Percentiles rank a stretch among this genome's conserved stretches.
phyloP scores from a whole-genome alignment of 2,888 invertebrate genomes.

The Dinocampus coccinellae region DNA sequence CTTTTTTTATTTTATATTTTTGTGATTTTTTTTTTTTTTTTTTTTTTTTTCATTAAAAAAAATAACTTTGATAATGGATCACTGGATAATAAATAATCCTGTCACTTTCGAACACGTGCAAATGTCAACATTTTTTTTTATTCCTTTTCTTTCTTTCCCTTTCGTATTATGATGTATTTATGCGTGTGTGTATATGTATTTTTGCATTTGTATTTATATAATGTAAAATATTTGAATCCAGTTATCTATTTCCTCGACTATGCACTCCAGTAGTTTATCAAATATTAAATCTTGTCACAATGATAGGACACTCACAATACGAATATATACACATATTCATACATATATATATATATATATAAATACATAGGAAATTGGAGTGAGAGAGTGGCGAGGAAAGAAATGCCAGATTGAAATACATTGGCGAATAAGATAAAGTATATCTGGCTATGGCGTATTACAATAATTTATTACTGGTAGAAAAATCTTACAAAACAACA shows the following conservation, averaged over 20 bases:
- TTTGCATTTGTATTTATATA: too few species aligned
- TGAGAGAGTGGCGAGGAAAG: constrained; percentile 32
- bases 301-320: background rate
- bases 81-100: background rate
- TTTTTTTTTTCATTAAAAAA: background rate
- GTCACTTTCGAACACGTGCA: background rate
- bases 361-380: background rate
- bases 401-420: constrained; percentile 50
- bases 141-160: background rate
- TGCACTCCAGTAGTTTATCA: background rate
- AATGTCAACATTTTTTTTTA: background rate
- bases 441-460: constrained; percentile 46
- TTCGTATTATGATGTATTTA: background rate
- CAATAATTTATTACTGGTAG: constrained; percentile 60
- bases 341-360: background rate
- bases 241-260: background rate
- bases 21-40: background rate
- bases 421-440: constrained; percentile 52
- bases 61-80: background rate
- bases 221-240: background rate
- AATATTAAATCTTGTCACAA: background rate
- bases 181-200: background rate
- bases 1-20: too few species aligned
- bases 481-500: constrained; percentile 51
- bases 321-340: too few species aligned